Base-by-base conservation (phyloP, 2,888 invertebrate species). In the Cephus pygmeus region DNA sequence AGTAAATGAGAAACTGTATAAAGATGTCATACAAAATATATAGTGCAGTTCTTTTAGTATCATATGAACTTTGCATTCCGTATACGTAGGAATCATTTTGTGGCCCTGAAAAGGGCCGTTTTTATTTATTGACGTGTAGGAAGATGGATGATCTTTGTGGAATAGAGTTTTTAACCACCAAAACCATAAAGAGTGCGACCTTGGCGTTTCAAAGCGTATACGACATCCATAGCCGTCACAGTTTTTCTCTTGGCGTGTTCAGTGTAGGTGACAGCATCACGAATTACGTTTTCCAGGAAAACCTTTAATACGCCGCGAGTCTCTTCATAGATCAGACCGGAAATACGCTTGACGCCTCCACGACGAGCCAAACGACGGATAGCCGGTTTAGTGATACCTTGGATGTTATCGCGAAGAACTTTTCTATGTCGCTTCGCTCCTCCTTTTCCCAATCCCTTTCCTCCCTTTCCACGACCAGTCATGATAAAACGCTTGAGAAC, bases 291-390 rank as follows among this genome's bases (percentile, higher is more conserved):
- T 89, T 94, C 94, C 69, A 94, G 91, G 87, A 94, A 94, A 11
- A 94, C 93, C 86, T 96, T 96, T 35, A 96, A 89, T 0, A 96
- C 96, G 69, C 96, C 96, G 69, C 96, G 93, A n/a, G 96, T 96
- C 90, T 96, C 96, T 90, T 97, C 96, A 90, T 96, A 96, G 81
- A 96, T 96, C 75, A 96, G 91, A 0, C 96, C 96, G 15, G 95
- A 95, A 76, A 96, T 96, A 92, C 93, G 92, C 82, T 95, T 95
- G 0, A 95, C 96, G 11, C 95, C 96, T 86, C 93, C 93, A 84
- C 93, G 90, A 73, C 93, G 91, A 80, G 93, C 93, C 68, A 93
- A 86, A 87, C 92, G 91, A 84, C 92, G 91, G 81, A 96, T 96
- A 0, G 96, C 96, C 83, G 91, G 96, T 83, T 95, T 96, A 0